Conservation (phyloP, 64 coral and sea anemone genomes). For the Anthopleura sola region DNA sequence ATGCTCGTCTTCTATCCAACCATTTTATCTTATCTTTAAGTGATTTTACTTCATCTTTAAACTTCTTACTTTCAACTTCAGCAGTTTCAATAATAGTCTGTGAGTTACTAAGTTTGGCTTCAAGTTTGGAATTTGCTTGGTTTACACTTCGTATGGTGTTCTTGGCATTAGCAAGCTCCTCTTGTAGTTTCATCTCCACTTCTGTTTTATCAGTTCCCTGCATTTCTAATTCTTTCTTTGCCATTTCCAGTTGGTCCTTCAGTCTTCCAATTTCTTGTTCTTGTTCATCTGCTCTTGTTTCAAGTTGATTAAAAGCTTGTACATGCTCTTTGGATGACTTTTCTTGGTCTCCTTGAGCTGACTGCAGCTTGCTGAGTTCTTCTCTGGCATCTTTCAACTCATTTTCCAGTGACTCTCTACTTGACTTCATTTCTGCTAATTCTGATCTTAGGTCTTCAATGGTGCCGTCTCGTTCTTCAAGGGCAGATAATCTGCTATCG, state of each 20-base stretch:
- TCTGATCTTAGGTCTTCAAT: conserved; percentile 38
- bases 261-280: conserved; percentile 28
- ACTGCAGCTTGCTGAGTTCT: neutral
- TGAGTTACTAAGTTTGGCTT: conserved; percentile 65
- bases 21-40: conserved; percentile 53
- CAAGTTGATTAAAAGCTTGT: neutral
- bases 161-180: conserved; percentile 18
- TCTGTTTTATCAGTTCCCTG: neutral
- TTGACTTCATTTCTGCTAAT: conserved; percentile 14
- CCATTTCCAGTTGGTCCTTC: conserved; percentile 7
- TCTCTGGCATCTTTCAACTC: conserved; percentile 25
- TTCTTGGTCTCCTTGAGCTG: neutral
- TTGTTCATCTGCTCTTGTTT: neutral
- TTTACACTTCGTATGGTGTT: conserved; percentile 28
- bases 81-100: conserved; percentile 44
- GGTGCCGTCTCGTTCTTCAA: conserved; percentile 18
- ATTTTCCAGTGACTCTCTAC: conserved; percentile 18
- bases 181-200: neutral
- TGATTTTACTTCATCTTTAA: conserved; percentile 43
- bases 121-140: conserved; percentile 77
- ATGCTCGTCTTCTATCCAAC: conserved; percentile 50
- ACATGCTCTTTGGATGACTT: neutral
- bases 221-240: conserved; percentile 5
- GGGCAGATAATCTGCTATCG: neutral
- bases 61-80: conserved; percentile 31